A percentile compares a stretch with the other conserved stretches of the same genome.
Evolutionary conservation across 2,888 invertebrate genomes (phyloP).

Genomic region (Beris chalybata): DNA sequence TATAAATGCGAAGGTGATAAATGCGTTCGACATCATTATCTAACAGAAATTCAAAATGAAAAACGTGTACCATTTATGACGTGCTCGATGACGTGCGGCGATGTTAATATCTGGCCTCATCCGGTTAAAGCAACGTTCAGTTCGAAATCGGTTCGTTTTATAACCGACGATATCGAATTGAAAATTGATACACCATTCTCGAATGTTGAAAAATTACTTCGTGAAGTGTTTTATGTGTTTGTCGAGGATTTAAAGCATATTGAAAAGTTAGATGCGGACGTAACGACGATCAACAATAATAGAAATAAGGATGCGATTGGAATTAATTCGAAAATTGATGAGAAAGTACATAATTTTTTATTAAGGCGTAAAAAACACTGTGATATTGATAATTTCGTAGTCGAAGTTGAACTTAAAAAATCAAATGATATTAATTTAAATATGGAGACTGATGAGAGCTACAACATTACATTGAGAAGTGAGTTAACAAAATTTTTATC

Average conservation of each 20-base stretch:
- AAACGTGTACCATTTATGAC: constrained; percentile 66
- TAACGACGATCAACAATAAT: constrained; percentile 24
- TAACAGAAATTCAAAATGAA: constrained; percentile 51
- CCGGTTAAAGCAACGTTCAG: constrained; percentile 72
- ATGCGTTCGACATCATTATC: constrained; percentile 64
- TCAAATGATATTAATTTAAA: constrained; percentile 62
- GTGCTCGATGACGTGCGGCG: constrained; percentile 78
- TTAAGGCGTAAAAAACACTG: constrained; percentile 42
- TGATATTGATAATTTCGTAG: constrained; percentile 50
- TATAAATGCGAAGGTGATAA: constrained; percentile 72
- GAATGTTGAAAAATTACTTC: constrained; percentile 48
- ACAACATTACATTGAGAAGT: constrained; percentile 64
- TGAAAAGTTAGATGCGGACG: constrained; percentile 46
- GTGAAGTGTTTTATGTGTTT: constrained; percentile 51
- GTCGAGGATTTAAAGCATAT: constrained; percentile 51
- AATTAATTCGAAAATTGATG: constrained; percentile 32
- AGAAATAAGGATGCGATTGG: constrained; percentile 12
- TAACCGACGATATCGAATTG: constrained; percentile 49
- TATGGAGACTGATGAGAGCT: constrained; percentile 74
- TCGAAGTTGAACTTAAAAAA: constrained; percentile 60
- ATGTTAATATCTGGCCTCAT: constrained; percentile 74
- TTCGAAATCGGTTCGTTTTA: constrained; percentile 63
- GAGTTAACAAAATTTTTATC: constrained; percentile 44
- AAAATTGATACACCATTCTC: constrained; percentile 49
- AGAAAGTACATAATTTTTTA: constrained; percentile 40